These are phyloP conservation scores for Chiridota heheva DNA, from an alignment of 35 echinoderm and acorn worm species.

Conservation along the genomic window DNA sequence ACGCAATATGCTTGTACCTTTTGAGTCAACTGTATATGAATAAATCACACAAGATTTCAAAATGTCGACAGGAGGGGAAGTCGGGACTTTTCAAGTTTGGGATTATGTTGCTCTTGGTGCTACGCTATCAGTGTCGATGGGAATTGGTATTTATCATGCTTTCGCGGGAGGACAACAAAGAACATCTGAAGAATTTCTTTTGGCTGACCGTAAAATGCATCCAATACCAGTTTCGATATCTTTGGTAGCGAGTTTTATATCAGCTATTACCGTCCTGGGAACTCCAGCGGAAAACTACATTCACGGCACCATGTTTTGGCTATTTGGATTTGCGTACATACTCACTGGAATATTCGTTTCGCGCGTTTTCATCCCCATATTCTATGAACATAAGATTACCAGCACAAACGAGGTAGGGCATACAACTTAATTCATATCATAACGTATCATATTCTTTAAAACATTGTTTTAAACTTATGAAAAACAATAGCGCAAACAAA, in stretches of 20 bases:
- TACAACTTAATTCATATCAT: too few species aligned
- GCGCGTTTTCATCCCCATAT: conserved; percentile 61
- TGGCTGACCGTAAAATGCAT: conserved; percentile 78
- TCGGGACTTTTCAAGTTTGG: conserved; percentile 21
- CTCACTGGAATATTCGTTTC: conserved; percentile 29
- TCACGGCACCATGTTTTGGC: conserved; percentile 79
- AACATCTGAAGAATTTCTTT: conserved; percentile 67
- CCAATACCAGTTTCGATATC: conserved; percentile 66
- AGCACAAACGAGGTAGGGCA: conserved; percentile 73
- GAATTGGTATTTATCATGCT: conserved; percentile 80
- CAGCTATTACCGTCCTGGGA: conserved; percentile 73
- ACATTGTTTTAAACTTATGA: too few species aligned
- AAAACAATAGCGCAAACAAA: too few species aligned
- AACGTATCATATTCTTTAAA: too few species aligned
- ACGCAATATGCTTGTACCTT: too few species aligned
- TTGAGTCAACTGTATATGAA: too few species aligned
- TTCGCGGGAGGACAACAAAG: conserved; percentile 64
- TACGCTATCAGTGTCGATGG: conserved; percentile 39
- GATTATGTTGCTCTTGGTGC: conserved; percentile 46
- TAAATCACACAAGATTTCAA: too few species aligned
- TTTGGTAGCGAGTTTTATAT: conserved; percentile 80
- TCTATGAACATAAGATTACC: conserved; percentile 45
- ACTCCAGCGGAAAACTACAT: conserved; percentile 83
- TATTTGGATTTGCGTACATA: conserved; percentile 57
- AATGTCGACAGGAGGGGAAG: too few species aligned